A percentile compares a stretch with the other conserved stretches of the same genome.
phyloP scores from a whole-genome alignment of 2,113 vertebrate genomes.

The Anseranas semipalmata region DNA sequence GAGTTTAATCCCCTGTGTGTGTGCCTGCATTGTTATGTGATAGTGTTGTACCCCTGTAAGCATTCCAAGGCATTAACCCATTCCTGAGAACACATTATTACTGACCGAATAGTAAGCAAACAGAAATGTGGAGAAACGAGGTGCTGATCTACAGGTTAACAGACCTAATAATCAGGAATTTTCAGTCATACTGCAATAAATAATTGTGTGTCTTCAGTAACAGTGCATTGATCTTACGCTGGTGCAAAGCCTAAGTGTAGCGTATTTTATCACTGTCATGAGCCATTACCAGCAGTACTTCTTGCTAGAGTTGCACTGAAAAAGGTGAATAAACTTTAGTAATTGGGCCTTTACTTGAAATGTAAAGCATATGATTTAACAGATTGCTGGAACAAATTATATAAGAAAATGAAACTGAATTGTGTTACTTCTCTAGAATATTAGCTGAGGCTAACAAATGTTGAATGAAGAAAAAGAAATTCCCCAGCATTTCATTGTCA shows the following conservation, averaged over 20 bases:
- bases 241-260: background rate
- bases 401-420: constrained; percentile 46
- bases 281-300: constrained; percentile 38
- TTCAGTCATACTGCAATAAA: background rate
- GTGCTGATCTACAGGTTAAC: background rate
- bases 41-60: background rate
- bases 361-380: constrained; percentile 62
- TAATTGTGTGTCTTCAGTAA: constrained; percentile 14
- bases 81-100: background rate
- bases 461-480: background rate
- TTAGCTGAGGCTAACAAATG: background rate
- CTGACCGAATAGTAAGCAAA: background rate
- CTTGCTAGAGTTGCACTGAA: constrained; percentile 10
- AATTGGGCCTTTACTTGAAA: constrained; percentile 56
- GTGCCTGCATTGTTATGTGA: background rate
- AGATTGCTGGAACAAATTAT: constrained; percentile 64
- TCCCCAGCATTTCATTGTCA: background rate
- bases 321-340: constrained; percentile 60
- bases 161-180: background rate
- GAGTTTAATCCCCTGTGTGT: background rate
- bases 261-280: constrained; percentile 25
- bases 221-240: background rate
- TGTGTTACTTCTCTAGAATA: constrained; percentile 26
- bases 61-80: background rate
- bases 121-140: background rate